These are phyloP conservation scores for Apis mellifera DNA, from an alignment of 1,140 invertebrate genomes.

Conservation along the genomic window DNA sequence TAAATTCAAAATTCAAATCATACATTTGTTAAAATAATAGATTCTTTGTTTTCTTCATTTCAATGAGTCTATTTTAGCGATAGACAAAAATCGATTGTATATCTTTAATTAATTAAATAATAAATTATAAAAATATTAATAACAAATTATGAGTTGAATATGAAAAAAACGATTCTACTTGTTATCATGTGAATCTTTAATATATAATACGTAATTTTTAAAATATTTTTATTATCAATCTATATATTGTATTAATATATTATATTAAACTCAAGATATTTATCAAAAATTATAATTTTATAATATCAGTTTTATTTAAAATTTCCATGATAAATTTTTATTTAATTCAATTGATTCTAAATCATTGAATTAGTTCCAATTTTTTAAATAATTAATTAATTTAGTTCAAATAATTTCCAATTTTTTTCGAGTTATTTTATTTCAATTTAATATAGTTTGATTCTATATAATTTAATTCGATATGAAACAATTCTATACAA, in stretches of 20 bases:
- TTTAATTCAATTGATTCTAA: not conserved
- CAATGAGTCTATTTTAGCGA: conserved; percentile 5
- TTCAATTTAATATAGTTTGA: not conserved
- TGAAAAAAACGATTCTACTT: no score
- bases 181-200: not conserved
- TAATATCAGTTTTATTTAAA: not conserved
- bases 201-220: not conserved
- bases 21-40: conserved; percentile 30
- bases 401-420: not conserved
- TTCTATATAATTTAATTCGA: not conserved
- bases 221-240: no score
- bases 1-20: no score
- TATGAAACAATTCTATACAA: not conserved
- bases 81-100: not conserved
- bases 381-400: no score
- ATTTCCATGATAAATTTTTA: not conserved
- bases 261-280: not conserved
- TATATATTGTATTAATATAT: not conserved
- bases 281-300: not conserved
- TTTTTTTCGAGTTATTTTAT: not conserved
- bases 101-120: not conserved
- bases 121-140: not conserved
- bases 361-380: not conserved
- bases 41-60: conserved; percentile 19
- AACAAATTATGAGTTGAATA: not conserved